Evolutionary conservation across 2,888 invertebrate species (phyloP), one percentile per base, ranked within the genome.

Genomic region (Clistopyga incitator): DNA sequence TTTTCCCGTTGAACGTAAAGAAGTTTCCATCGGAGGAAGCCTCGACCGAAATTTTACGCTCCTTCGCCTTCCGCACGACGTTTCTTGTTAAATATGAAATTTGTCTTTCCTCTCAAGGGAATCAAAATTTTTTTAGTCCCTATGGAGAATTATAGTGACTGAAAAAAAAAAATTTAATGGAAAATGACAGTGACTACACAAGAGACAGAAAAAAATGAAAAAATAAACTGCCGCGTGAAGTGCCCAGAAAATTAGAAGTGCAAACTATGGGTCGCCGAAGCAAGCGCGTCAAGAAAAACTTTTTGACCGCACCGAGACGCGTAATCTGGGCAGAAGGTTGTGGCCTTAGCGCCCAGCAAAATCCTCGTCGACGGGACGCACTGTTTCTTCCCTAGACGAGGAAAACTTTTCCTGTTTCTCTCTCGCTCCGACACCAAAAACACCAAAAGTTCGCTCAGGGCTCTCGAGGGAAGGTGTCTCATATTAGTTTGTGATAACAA

Each of bases 31-130:
- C 11, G 38, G 18, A 18, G 38, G 52, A 52, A 38, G 34, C 70
- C 38, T 38, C 34, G 34, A 70, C n/a, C 34, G 25, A 70, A 70
- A 70, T 67, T 77, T 18, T 15, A 23, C 45, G 18, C 13, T n/a
- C 65, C n/a, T 71, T 65, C 47, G 42, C 11, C 65, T 67, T 45
- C 45, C 20, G 15, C 59, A 25, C 50, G n/a, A 61, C 59, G 38
- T 74, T 59, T 80, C 47, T 74, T 29, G 54, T 70, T 54, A 70
- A 70, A 70, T 54, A 70, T 52, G 29, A 70, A 70, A 70, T 52
- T 38, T 52, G 38, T 64, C 64, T 42, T 64, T 38, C 20, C 64
- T 61, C 3, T 20, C 64, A 6, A 18, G 10, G 38, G 11, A 38
- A 38, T 38, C 34, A 20, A 64, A n/a, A 38, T 61, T 61, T 64